Percentiles rank a stretch among this genome's conserved stretches.
These are phyloP conservation scores for Pseudomyrmex flavicornis DNA, from an alignment of 1,140 invertebrate genomes.

Conservation along the genomic window DNA sequence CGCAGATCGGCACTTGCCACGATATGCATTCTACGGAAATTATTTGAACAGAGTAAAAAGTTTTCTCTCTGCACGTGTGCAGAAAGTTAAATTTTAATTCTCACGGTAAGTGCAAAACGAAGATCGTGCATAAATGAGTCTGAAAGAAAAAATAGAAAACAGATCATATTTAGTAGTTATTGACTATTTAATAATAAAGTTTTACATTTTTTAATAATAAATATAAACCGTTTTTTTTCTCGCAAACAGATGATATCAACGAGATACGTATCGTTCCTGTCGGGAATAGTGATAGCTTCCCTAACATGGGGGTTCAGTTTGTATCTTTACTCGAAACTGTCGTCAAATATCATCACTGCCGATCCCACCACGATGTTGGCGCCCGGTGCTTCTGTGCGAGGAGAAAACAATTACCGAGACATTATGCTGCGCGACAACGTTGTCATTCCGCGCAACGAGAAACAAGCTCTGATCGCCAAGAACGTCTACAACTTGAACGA, in stretches of 20 bases:
- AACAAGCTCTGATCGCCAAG: slow-evolving; percentile 28
- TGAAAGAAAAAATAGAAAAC: no score
- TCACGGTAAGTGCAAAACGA: no score
- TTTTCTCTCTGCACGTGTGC: no score
- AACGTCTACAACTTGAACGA: slow-evolving; percentile 68
- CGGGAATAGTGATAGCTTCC: slow-evolving; percentile 88
- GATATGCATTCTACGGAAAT: no score
- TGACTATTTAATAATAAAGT: neutral
- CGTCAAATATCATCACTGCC: slow-evolving; percentile 74
- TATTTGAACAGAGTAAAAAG: no score
- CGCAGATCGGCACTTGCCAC: no score
- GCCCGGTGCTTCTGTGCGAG: slow-evolving; percentile 66
- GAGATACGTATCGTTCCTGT: slow-evolving; percentile 86
- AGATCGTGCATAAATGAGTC: no score
- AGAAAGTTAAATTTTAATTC: no score
- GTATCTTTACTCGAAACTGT: slow-evolving; percentile 87
- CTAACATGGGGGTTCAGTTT: slow-evolving; percentile 88
- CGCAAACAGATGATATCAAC: slow-evolving; percentile 80
- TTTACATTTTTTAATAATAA: no score
- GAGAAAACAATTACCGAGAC: slow-evolving; percentile 66
- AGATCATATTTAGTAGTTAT: neutral
- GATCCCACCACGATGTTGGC: slow-evolving; percentile 76
- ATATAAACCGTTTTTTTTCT: neutral
- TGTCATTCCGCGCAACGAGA: slow-evolving; percentile 31
- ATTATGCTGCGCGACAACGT: slow-evolving; percentile 75